phyloP scores from a whole-genome alignment of 2,888 invertebrate genomes.

The Neoscelio sp. region DNA sequence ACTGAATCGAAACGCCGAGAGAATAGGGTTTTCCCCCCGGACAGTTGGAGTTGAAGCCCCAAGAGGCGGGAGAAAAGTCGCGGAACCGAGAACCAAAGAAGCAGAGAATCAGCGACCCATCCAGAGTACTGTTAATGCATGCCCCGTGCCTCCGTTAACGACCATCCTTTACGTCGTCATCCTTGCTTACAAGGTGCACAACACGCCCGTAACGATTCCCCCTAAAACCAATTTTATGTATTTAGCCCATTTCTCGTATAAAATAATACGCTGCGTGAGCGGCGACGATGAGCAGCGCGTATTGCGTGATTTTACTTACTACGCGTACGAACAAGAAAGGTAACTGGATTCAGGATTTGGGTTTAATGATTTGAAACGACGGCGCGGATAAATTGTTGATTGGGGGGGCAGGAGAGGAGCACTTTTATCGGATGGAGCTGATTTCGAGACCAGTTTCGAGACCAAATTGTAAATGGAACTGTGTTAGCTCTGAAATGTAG shows the following conservation, averaged over 20 bases:
- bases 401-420: neutral
- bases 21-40: constrained; percentile 72
- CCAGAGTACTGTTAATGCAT: constrained; percentile 83
- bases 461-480: constrained; percentile 1
- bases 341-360: constrained; percentile 39
- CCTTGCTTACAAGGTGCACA: constrained; percentile 46
- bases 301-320: constrained; percentile 8
- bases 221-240: constrained; percentile 55
- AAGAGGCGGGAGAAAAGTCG: constrained; percentile 70
- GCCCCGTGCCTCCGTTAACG: constrained; percentile 81
- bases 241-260: constrained; percentile 56
- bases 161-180: constrained; percentile 76
- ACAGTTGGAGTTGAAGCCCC: constrained; percentile 52
- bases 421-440: neutral
- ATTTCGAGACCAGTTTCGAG: constrained; percentile 10
- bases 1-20: constrained; percentile 68
- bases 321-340: too few relatives aligned
- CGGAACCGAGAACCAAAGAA: constrained; percentile 74
- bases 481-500: too few relatives aligned
- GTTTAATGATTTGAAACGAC: constrained; percentile 41
- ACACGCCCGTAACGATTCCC: constrained; percentile 46
- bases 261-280: constrained; percentile 36
- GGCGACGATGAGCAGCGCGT: constrained; percentile 27
- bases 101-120: constrained; percentile 77
- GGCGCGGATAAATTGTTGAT: constrained; percentile 1